A percentile compares a stretch with the other conserved stretches of the same genome.
phyloP scores from a whole-genome alignment of 2,797 vertebrate species.

The Smutsia temminckii region DNA sequence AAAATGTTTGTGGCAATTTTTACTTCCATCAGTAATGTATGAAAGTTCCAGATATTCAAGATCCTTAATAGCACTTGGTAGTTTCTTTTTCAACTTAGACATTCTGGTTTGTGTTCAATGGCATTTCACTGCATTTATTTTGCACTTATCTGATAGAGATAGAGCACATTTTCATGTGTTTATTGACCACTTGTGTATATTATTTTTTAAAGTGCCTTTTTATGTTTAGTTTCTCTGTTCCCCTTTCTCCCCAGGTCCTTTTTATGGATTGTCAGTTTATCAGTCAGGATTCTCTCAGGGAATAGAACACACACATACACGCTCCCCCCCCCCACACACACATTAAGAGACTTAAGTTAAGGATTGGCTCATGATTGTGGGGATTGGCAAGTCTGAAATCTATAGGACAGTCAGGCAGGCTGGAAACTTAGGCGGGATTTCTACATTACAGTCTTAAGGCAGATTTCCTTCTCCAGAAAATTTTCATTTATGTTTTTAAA shows the following conservation, averaged over 20 bases:
- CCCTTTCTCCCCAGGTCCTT: fast-evolving
- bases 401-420: not conserved
- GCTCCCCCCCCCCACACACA: too few relatives aligned
- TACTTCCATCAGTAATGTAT: not conserved
- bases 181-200: not conserved
- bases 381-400: not conserved
- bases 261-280: not conserved
- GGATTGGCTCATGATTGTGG: not conserved
- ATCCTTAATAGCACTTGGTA: not conserved
- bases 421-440: not conserved
- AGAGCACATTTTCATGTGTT: not conserved
- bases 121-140: not conserved
- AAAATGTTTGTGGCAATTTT: not conserved
- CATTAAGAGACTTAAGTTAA: not conserved
- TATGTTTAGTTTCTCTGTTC: not conserved
- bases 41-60: not conserved
- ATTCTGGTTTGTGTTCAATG: not conserved
- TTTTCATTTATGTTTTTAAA: not conserved
- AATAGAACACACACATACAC: not conserved
- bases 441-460: not conserved
- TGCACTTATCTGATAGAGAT: not conserved
- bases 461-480: not conserved
- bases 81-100: not conserved
- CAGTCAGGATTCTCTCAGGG: not conserved
- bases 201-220: not conserved